Conservation (phyloP, 2,888 invertebrate species). For the Rotaria magnacalcarata region DNA sequence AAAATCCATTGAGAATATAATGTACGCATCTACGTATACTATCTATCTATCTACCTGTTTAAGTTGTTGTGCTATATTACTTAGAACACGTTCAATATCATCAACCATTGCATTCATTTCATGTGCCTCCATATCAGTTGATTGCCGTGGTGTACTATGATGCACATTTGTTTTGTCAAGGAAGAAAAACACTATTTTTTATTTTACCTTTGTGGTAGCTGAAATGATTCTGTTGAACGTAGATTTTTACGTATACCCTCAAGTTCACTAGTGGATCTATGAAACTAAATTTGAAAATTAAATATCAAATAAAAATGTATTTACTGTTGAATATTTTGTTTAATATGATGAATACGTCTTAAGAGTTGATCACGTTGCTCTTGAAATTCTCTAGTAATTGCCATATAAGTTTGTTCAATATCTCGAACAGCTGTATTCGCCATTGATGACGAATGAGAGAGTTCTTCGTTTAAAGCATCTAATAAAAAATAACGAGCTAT, state of each 20-base stretch:
- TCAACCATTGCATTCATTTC: background rate
- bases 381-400: background rate
- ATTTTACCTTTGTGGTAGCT: background rate
- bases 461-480: background rate
- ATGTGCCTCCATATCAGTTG: background rate
- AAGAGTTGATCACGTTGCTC: background rate
- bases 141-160: background rate
- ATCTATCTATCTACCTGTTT: background rate
- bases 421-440: background rate
- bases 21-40: background rate
- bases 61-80: background rate
- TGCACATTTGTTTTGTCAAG: background rate
- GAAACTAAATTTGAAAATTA: too few species aligned
- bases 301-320: background rate
- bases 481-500: background rate
- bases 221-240: background rate
- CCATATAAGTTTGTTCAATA: background rate
- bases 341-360: background rate
- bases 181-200: background rate
- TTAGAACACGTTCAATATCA: background rate
- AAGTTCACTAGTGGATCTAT: background rate
- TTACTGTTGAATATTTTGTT: constrained; percentile 2
- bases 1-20: background rate
- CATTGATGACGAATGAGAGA: background rate
- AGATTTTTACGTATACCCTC: background rate